These are phyloP conservation scores for Drosophila mayri DNA, from an alignment of 1,140 invertebrate species.

Conservation along the genomic window DNA sequence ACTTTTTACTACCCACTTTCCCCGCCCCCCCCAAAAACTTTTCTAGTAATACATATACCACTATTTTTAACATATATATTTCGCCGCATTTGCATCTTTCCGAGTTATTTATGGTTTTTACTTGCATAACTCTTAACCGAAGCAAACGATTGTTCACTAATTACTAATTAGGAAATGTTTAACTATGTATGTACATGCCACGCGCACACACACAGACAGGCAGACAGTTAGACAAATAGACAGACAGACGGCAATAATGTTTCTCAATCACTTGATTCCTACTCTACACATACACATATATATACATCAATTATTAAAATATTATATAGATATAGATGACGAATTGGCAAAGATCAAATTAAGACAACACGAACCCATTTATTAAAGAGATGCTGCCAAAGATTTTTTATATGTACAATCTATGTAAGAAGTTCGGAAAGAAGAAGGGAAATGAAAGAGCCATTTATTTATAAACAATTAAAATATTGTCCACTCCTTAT, in stretches of 20 bases:
- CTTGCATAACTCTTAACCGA: conserved; percentile 3
- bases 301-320: conserved; percentile 20
- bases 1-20: conserved; percentile 49
- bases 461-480: conserved; percentile 39
- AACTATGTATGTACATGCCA: conserved; percentile 12
- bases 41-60: conserved; percentile 27
- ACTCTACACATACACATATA: conserved; percentile 9
- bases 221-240: background rate
- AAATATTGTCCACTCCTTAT: conserved; percentile 27
- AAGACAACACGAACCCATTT: conserved; percentile 24
- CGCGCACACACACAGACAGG: conserved; percentile 1
- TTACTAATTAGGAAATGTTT: conserved; percentile 35
- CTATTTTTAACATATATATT: conserved; percentile 16
- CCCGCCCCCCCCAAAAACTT: conserved; percentile 24
- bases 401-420: conserved; percentile 69
- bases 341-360: conserved; percentile 37
- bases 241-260: conserved; percentile 24
- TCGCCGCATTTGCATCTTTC: conserved; percentile 14
- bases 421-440: conserved; percentile 27
- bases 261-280: conserved; percentile 52
- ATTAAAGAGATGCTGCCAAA: conserved; percentile 76
- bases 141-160: conserved; percentile 18
- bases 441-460: conserved; percentile 22
- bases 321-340: conserved; percentile 19
- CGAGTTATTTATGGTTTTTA: conserved; percentile 15